These are phyloP conservation scores for Epinephelus lanceolatus DNA, from an alignment of 2,113 vertebrate genomes.

Conservation along the genomic window DNA sequence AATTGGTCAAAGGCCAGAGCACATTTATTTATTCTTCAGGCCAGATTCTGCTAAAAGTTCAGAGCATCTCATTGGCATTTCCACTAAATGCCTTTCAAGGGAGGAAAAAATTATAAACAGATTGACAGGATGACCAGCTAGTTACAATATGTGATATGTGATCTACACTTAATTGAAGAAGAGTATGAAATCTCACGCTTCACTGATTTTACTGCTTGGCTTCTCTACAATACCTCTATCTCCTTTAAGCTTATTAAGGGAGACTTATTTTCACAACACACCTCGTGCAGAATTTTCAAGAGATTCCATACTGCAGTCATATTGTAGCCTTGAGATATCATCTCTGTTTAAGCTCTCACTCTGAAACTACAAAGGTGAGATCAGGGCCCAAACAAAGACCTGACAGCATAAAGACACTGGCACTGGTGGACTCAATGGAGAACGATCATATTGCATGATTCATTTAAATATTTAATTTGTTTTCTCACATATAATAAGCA, in stretches of 20 bases:
- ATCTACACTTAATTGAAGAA: slow-evolving; percentile 25
- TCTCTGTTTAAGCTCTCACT: slow-evolving; percentile 4
- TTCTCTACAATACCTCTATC: slow-evolving; percentile 25
- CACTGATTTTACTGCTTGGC: not conserved
- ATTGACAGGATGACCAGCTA: slow-evolving; percentile 2
- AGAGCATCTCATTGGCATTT: not conserved
- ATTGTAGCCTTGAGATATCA: slow-evolving; percentile 10
- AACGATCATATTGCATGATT: not conserved
- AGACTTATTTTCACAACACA: not conserved
- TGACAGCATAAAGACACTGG: slow-evolving; percentile 16
- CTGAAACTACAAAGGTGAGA: not conserved
- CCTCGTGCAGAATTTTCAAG: not conserved
- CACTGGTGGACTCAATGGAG: not conserved
- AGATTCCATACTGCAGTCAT: not conserved
- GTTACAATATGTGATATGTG: slow-evolving; percentile 25
- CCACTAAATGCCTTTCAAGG: not conserved
- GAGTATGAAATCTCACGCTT: not conserved
- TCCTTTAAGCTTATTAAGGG: slow-evolving; percentile 19
- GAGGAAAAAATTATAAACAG: not conserved
- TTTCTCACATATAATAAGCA: slow-evolving; percentile 6
- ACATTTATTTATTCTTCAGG: not conserved
- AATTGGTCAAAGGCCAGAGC: not conserved
- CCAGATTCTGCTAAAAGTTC: not conserved
- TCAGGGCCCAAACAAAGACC: not conserved
- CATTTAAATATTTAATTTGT: slow-evolving; percentile 4